Evolutionary conservation across 2,888 invertebrate species (phyloP).

Genomic region (Ceramica pisi): DNA sequence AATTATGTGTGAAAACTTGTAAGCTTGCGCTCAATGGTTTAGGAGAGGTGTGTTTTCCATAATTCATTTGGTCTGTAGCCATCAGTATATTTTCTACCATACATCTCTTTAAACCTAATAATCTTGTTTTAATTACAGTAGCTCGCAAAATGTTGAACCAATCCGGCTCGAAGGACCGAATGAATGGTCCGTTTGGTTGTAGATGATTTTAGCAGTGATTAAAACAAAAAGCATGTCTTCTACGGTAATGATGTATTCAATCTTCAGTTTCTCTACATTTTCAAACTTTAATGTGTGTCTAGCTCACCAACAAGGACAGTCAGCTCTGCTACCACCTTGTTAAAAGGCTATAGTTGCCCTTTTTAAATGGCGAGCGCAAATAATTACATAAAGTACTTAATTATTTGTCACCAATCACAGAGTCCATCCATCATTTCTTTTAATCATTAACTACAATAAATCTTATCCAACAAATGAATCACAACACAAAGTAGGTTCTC

Average conservation of each 20-base stretch:
- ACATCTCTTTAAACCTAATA: neutral
- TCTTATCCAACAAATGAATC: neutral
- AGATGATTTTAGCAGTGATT: too few relatives aligned
- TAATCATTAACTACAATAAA: neutral
- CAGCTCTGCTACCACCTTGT: too few relatives aligned
- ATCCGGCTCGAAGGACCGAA: neutral
- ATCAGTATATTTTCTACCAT: too few relatives aligned
- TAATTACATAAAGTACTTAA: too few relatives aligned
- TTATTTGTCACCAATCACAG: neutral
- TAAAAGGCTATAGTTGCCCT: too few relatives aligned
- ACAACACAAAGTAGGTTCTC: too few relatives aligned
- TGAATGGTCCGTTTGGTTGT: too few relatives aligned
- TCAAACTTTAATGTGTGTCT: neutral
- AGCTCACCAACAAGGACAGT: neutral
- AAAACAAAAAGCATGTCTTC: too few relatives aligned
- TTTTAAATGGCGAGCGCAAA: too few relatives aligned
- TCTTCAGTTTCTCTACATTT: too few relatives aligned
- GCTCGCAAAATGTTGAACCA: neutral
- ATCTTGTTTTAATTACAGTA: neutral
- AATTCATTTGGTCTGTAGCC: neutral
- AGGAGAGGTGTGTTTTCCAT: neutral
- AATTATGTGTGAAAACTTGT: too few relatives aligned
- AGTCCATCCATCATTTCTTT: neutral
- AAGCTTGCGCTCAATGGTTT: neutral
- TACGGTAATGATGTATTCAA: too few relatives aligned